Conservation (phyloP, 2,888 invertebrate genomes). For the Chironomus riparius region DNA sequence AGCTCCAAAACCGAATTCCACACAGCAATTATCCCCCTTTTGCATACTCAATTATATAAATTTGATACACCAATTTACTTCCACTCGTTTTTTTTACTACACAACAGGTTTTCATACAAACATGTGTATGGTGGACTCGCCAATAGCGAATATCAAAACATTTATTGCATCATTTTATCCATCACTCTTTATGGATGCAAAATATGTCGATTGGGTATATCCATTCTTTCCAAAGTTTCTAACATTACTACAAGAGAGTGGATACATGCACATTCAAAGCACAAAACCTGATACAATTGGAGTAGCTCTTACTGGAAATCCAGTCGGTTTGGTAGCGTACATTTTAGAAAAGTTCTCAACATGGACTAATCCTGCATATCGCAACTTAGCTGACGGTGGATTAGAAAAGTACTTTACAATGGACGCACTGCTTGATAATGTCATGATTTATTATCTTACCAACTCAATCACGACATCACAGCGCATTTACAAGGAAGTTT, state of each 20-base stretch:
- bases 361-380: slow-evolving; percentile 53
- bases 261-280: slow-evolving; percentile 67
- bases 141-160: slow-evolving; percentile 37
- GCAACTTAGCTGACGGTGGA: slow-evolving; percentile 53
- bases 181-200: slow-evolving; percentile 47
- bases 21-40: too few relatives aligned
- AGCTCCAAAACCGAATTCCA: too few relatives aligned
- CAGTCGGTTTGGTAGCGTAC: slow-evolving; percentile 70
- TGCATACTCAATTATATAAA: too few relatives aligned
- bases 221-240: slow-evolving; percentile 30
- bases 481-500: slow-evolving; percentile 62
- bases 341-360: slow-evolving; percentile 75
- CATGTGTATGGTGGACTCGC: slow-evolving; percentile 44
- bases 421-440: slow-evolving; percentile 66
- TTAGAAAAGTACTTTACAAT: slow-evolving; percentile 53
- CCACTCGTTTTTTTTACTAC: background rate
- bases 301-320: slow-evolving; percentile 60
- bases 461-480: slow-evolving; percentile 64
- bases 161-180: slow-evolving; percentile 50
- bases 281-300: slow-evolving; percentile 86
- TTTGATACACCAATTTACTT: background rate
- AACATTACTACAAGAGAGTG: slow-evolving; percentile 43
- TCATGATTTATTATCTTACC: slow-evolving; percentile 76
- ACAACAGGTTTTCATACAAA: slow-evolving; percentile 51
- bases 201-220: slow-evolving; percentile 27